Percentiles rank a stretch among this genome's conserved stretches.
Conservation (phyloP, 2,888 invertebrate genomes). For the Zygothrica quintamaculata region DNA sequence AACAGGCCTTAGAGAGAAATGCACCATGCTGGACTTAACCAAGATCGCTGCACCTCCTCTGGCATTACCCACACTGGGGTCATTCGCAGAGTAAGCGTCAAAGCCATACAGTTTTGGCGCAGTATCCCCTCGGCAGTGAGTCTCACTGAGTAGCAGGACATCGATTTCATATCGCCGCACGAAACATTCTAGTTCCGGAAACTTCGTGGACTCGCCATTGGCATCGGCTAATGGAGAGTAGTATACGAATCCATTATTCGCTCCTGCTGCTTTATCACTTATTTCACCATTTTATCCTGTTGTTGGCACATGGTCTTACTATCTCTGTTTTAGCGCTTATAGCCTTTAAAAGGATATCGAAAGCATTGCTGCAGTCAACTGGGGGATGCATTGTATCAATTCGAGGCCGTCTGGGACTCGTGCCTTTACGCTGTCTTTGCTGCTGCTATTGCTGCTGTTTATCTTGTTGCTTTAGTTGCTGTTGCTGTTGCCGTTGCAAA, state of each 20-base stretch:
- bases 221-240: conserved; percentile 3
- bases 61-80: conserved; percentile 6
- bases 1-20: too few species aligned
- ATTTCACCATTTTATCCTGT: too few species aligned
- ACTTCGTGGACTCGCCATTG: conserved; percentile 12
- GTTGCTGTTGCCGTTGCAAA: background rate
- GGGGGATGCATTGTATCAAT: too few species aligned
- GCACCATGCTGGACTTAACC: too few species aligned
- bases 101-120: conserved; percentile 7
- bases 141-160: conserved; percentile 9
- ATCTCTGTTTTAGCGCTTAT: too few species aligned
- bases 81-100: conserved; percentile 14
- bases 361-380: too few species aligned
- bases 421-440: too few species aligned
- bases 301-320: too few species aligned
- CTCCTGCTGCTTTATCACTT: background rate
- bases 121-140: conserved; percentile 2
- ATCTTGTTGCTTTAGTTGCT: too few species aligned
- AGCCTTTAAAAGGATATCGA: too few species aligned
- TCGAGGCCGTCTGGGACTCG: background rate
- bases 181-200: conserved; percentile 6
- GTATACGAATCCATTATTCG: conserved; percentile 6
- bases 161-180: conserved; percentile 6
- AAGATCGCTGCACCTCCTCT: conserved; percentile 14
- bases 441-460: too few species aligned